A percentile compares a stretch with the other conserved stretches of the same genome.
Conservation (phyloP, 2,113 vertebrate species). For the Lophius piscatorius region DNA sequence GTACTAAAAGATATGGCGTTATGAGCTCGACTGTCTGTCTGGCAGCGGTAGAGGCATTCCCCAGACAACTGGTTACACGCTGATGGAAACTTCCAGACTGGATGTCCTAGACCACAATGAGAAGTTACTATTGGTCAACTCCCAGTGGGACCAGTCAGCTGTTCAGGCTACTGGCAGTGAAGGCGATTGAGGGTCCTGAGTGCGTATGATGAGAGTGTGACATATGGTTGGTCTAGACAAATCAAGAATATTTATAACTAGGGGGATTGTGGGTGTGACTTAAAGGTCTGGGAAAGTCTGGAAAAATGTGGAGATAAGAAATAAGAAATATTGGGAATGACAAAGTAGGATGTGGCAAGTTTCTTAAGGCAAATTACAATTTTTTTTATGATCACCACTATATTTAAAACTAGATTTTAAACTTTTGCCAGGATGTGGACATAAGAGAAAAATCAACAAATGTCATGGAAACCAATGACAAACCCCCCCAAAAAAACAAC, state of each 20-base stretch:
- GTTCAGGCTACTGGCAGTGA: constrained; percentile 23
- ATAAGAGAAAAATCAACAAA: too few species aligned
- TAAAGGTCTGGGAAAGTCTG: background rate
- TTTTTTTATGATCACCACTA: too few species aligned
- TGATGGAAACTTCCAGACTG: constrained; percentile 69
- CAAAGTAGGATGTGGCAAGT: background rate
- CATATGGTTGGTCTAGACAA: background rate
- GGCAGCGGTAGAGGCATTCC: constrained; percentile 60
- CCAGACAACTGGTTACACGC: constrained; percentile 53
- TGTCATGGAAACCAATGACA: too few species aligned
- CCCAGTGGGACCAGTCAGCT: constrained; percentile 51
- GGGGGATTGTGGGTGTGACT: background rate
- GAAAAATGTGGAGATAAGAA: background rate
- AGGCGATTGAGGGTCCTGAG: background rate
- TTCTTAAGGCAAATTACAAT: too few species aligned
- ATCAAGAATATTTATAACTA: background rate
- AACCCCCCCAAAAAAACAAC: too few species aligned
- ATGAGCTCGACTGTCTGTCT: constrained; percentile 67
- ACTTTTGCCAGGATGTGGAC: too few species aligned
- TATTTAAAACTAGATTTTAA: too few species aligned
- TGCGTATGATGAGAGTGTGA: constrained; percentile 11
- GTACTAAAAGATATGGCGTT: constrained; percentile 19
- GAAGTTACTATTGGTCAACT: constrained; percentile 35
- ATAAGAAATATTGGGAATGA: background rate
- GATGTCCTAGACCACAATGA: constrained; percentile 44